Conservation (phyloP, 2,113 vertebrate species). For the Romanogobio albipinnatus region DNA sequence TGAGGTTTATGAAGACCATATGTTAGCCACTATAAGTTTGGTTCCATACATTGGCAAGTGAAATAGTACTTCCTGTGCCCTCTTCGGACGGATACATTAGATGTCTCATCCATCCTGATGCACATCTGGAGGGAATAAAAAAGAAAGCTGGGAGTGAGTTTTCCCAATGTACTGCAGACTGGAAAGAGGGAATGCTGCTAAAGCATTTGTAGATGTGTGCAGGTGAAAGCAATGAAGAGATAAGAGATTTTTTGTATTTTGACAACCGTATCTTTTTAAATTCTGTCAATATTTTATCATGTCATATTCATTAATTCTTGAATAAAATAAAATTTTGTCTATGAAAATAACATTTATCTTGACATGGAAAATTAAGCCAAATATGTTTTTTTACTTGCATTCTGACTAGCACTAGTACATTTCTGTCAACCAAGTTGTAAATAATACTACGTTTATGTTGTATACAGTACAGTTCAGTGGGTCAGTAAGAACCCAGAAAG, state of each 20-base stretch:
- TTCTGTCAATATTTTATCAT: not conserved
- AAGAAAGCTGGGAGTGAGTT: not conserved
- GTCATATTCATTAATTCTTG: not conserved
- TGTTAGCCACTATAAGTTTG: constrained; percentile 44
- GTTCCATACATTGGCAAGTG: constrained; percentile 30
- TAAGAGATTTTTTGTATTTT: not conserved
- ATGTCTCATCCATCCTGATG: constrained; percentile 49
- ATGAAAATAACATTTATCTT: no score
- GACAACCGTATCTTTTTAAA: not conserved
- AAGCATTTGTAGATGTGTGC: not conserved
- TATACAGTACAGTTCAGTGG: no score
- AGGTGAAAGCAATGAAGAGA: not conserved
- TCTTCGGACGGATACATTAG: constrained; percentile 46
- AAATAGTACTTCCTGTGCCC: constrained; percentile 61
- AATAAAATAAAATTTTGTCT: no score
- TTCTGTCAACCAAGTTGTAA: no score
- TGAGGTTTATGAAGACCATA: constrained; percentile 57
- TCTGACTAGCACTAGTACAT: no score
- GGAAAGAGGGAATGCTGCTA: not conserved
- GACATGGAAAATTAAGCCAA: no score
- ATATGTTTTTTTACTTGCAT: no score
- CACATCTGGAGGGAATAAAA: constrained; percentile 60
- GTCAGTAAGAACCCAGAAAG: no score
- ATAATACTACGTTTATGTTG: no score
- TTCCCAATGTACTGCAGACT: not conserved